Evolutionary conservation across 2,888 invertebrate species (phyloP), one percentile per base, ranked within the genome.

Genomic region (Aporophyla nigra): DNA sequence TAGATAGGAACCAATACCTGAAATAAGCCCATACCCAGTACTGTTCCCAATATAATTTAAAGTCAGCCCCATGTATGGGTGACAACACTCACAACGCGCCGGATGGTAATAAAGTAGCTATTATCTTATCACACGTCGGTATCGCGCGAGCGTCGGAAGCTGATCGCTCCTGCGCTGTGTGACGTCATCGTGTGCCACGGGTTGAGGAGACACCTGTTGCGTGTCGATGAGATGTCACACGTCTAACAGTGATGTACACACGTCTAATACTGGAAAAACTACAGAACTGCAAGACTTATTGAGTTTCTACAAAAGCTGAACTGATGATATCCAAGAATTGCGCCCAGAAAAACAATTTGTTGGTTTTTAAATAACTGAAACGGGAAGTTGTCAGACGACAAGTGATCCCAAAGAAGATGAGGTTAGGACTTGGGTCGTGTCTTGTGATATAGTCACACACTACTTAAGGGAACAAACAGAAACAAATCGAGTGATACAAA

Each of bases 81-180:
- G 3, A 43, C 43, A 27, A 54, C 16, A 21, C 10, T 53, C 5
- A 43, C 43, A 27, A 54, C 16, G 27, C 10, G n/a, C 27, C 53
- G 61, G 46, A 61, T 61, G 51, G 4, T n/a, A 61, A 65, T n/a
- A 10, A 53, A 46, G 59, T 70, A 43, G 21, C 69, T 49, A 21
- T 51, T 58, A 27, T 61, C 43, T 51, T 58, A 27, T 61, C 43
- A 27, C 51, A 43, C n/a, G 24, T 40, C 40, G 21, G 16, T 16
- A n/a, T 43, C 40, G 10, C 21, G 40, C 49, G 73, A 51, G 59
- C 59, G 10, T 27, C 73, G 73, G 69, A n/a, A 69, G 70, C 53
- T n/a, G 24, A 73, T 67, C 49, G 40, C 58, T 73, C 12, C n/a
- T 9, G 4, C 21, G 2, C 27, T 19, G 27, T 19, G 68, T 61